phyloP scores from a whole-genome alignment of 2,113 vertebrate species.

The Neodontobutis hainanensis region DNA sequence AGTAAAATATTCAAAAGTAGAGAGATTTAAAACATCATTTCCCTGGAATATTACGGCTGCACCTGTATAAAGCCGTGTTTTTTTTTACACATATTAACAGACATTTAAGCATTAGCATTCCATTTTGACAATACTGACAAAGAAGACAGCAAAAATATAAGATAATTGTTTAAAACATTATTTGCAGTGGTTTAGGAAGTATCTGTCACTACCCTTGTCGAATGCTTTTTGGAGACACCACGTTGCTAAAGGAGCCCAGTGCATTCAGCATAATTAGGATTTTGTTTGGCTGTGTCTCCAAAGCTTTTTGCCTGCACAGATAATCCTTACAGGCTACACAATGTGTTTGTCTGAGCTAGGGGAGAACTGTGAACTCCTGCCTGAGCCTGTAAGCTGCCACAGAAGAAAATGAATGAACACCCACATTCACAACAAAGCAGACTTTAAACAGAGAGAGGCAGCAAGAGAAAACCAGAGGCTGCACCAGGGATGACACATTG shows the following conservation, averaged over 20 bases:
- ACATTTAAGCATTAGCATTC: not conserved
- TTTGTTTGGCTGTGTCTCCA: constrained; percentile 63
- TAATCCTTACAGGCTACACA: constrained; percentile 64
- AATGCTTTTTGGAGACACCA: constrained; percentile 17
- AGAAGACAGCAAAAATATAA: not conserved
- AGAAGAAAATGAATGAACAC: constrained; percentile 61
- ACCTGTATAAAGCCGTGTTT: not conserved
- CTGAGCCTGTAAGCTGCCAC: constrained; percentile 60
- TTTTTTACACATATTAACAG: not conserved
- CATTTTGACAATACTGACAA: not conserved
- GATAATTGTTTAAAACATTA: too few relatives aligned
- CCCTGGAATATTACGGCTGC: not conserved
- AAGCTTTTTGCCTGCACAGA: constrained; percentile 52
- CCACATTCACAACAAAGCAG: constrained; percentile 58
- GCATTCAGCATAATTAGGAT: constrained; percentile 54
- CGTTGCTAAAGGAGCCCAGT: constrained; percentile 27
- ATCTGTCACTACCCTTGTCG: too few relatives aligned
- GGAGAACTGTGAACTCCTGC: constrained; percentile 64
- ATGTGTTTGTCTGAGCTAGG: constrained; percentile 64
- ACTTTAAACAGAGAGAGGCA: constrained; percentile 26
- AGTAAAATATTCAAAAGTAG: constrained; percentile 4
- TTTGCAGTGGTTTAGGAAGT: too few relatives aligned
- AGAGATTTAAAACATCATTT: constrained; percentile 9
- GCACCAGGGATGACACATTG: constrained; percentile 19
- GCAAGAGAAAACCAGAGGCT: constrained; percentile 13